Base-by-base conservation (phyloP, 2,888 invertebrate species). In the Mallateleia sp. region DNA sequence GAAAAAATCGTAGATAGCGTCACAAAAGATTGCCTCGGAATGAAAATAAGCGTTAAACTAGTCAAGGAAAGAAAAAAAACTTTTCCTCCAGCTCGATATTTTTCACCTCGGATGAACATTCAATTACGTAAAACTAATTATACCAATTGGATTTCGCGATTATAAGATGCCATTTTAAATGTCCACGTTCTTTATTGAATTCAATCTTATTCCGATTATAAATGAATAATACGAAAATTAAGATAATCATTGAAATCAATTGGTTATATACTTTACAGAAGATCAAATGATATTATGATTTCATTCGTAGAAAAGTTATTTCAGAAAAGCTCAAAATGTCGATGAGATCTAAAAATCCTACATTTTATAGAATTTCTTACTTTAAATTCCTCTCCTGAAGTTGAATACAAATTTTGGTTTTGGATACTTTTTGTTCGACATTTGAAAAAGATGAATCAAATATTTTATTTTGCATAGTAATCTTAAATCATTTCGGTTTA, bases 81-180 rank as follows among this genome's bases (percentile, higher is more conserved):
- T 66, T 66, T 66, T 58, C 15, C 32, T 52, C 8, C 28, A n/a
- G 25, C 18, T 47, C 22, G 14, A 52, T 7, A 22, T 67, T 67
- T 67, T 34, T 9, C 25, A 50, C 11, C 5, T 38, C n/a, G 1
- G 15, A 56, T 56, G 56, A 71, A 71, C 56, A 56, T 71, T 71
- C 56, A 56, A 71, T 71, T 56, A 45, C 71, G 56, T 25, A 11
- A n/a, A 9, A 56, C 42, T 56, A 71, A 71, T 71, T 71, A 56
- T 56, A 56, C 54, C 42, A 45, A 42, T 42, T 45, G 54, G 14
- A 56, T 28, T 56, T 20, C n/a, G 24, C 18, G 4, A 56, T 56
- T 56, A 56, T 71, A 71, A 56, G 32, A 32, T 25, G 58, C 32
- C 7, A 8, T 25, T 58, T 28, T 9, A 58, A 71, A 38, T 56